Evolutionary conservation across 2,888 invertebrate species (phyloP), one percentile per base, ranked within the genome.

Genomic region (Tromatobia lineatoria): DNA sequence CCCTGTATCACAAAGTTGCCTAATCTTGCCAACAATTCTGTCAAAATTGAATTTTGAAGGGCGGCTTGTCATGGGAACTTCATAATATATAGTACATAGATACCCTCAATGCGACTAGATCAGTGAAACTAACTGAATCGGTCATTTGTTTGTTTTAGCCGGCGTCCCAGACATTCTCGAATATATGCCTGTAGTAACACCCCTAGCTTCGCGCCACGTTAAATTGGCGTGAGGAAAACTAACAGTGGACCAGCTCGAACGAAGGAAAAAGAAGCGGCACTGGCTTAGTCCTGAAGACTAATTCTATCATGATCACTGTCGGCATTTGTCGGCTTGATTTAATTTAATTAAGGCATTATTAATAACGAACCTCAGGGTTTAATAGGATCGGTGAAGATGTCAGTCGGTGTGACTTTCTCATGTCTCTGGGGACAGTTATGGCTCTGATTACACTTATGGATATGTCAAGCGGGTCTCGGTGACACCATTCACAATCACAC

Each of bases 331-430:
- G 89, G 89, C 89, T 90, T 88, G 90, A 91, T 90, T 91, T 92
- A 91, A 93, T 93, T 92, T 88, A 91, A 92, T 93, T 91, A 89
- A 87, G 83, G 80, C 85, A 88, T 77, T 79, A 83, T 89, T 89
- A 90, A 91, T 92, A 91, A 92, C 90, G 90, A 90, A 88, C 85
- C 87, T 20, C 79, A 77, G 75, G 78, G 81, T 84, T 89, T 89
- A 90, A 91, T 90, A 87, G 87, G 89, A 89, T 87, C 88, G 86
- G 88, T 89, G 85, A 90, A 90, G 87, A 90, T 90, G 89, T 92
- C 90, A 90, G 90, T 89, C 90, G 90, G 85, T 88, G 87, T 86
- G 59, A 83, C 69, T 78, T 45, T 79, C 67, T 78, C 71, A 25
- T 61, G 23, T 64, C 59, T 64, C 29, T 29, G 10, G 34, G 52